Conservation (phyloP, 1,140 invertebrate species). For the Andricus grossulariae region DNA sequence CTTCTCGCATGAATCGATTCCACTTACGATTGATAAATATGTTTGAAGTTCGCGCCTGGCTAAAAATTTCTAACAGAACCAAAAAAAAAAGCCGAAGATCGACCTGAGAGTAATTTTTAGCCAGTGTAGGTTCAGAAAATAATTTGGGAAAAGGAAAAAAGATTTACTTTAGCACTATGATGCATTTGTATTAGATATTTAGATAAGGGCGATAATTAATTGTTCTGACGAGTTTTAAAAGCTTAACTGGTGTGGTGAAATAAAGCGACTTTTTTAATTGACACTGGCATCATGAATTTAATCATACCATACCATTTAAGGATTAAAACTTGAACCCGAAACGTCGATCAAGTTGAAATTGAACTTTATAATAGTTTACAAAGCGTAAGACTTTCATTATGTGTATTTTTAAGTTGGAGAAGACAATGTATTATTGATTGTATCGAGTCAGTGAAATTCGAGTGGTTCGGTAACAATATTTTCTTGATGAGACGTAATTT, state of each 20-base stretch:
- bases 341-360: constrained; percentile 16
- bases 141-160: constrained; percentile 8
- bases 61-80: neutral
- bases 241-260: constrained; percentile 9
- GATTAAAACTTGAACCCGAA: neutral
- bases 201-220: constrained; percentile 29
- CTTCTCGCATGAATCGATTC: constrained; percentile 5
- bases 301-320: constrained; percentile 7
- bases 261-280: neutral
- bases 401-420: neutral
- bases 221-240: constrained; percentile 6
- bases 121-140: neutral
- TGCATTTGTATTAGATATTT: constrained; percentile 1
- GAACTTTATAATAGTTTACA: neutral
- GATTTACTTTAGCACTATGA: constrained; percentile 38
- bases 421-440: constrained; percentile 1
- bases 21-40: constrained; percentile 10
- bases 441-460: neutral
- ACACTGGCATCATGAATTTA: neutral
- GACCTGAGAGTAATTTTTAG: neutral
- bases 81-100: neutral
- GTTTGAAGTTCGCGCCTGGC: neutral
- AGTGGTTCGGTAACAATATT: neutral
- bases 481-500: constrained; percentile 6
- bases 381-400: neutral